Conservation (phyloP, 2,888 invertebrate species). For the Polymixis lichenea region DNA sequence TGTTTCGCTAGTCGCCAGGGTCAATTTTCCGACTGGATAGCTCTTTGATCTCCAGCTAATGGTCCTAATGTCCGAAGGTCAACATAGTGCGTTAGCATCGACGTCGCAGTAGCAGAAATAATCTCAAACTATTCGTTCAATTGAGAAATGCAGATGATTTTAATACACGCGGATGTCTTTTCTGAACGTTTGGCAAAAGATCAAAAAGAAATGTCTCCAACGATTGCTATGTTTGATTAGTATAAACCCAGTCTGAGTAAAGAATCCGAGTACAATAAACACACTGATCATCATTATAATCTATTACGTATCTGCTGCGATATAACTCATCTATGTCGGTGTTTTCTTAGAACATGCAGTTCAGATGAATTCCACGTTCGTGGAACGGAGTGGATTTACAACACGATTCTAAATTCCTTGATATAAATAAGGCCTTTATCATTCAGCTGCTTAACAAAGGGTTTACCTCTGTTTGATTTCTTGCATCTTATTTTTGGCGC, state of each 20-base stretch:
- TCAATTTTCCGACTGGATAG: constrained; percentile 34
- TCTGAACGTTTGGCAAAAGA: constrained; percentile 62
- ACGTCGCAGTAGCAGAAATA: constrained; percentile 22
- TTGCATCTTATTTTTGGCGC: background rate
- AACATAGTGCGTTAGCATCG: constrained; percentile 42
- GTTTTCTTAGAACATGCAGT: constrained; percentile 39
- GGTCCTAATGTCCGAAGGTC: constrained; percentile 41
- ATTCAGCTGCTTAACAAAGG: constrained; percentile 1
- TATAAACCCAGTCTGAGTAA: constrained; percentile 33
- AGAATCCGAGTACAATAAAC: constrained; percentile 33
- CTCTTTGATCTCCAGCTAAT: constrained; percentile 52
- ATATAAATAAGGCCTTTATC: constrained; percentile 3
- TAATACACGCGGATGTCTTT: constrained; percentile 19
- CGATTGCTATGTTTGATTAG: constrained; percentile 50
- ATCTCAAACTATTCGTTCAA: constrained; percentile 22
- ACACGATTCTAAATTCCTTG: constrained; percentile 34
- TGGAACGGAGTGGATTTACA: constrained; percentile 12
- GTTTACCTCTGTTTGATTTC: background rate
- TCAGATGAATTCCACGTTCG: constrained; percentile 28
- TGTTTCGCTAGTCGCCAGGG: constrained; percentile 16
- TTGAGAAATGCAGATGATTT: constrained; percentile 24
- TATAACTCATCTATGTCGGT: constrained; percentile 4
- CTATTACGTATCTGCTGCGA: constrained; percentile 27
- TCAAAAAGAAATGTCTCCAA: constrained; percentile 68
- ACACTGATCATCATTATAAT: constrained; percentile 36